These are phyloP conservation scores for Lagenorhynchus albirostris DNA, from an alignment of 2,113 vertebrate genomes.

Conservation along the genomic window DNA sequence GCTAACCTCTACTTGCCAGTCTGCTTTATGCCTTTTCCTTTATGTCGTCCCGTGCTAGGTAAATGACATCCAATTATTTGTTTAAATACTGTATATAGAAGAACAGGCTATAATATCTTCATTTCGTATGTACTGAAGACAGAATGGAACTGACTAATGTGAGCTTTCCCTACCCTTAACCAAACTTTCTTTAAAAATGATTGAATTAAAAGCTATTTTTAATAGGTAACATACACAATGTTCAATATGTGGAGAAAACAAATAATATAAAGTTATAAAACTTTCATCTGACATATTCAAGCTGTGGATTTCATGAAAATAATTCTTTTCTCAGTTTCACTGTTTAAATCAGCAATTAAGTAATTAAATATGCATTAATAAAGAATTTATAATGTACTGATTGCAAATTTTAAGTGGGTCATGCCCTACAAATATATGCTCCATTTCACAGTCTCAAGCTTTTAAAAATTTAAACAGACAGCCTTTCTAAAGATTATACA, in stretches of 20 bases:
- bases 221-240: background rate
- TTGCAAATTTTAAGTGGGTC: slow-evolving; percentile 47
- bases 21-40: background rate
- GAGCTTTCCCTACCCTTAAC: background rate
- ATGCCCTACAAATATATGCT: background rate
- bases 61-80: background rate
- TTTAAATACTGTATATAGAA: background rate
- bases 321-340: slow-evolving; percentile 13
- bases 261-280: slow-evolving; percentile 36
- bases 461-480: background rate
- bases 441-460: slow-evolving; percentile 55
- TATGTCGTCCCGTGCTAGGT: background rate
- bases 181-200: background rate
- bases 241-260: background rate
- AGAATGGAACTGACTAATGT: background rate
- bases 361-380: slow-evolving; percentile 65
- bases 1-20: background rate
- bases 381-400: slow-evolving; percentile 27
- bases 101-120: background rate
- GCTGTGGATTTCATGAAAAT: slow-evolving; percentile 37
- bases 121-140: background rate
- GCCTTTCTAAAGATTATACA: background rate
- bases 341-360: slow-evolving; percentile 38
- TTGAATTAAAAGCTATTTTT: background rate
- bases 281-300: slow-evolving; percentile 38